Conservation (phyloP, 2,888 invertebrate species). For the Stenchaetothrips biformis region DNA sequence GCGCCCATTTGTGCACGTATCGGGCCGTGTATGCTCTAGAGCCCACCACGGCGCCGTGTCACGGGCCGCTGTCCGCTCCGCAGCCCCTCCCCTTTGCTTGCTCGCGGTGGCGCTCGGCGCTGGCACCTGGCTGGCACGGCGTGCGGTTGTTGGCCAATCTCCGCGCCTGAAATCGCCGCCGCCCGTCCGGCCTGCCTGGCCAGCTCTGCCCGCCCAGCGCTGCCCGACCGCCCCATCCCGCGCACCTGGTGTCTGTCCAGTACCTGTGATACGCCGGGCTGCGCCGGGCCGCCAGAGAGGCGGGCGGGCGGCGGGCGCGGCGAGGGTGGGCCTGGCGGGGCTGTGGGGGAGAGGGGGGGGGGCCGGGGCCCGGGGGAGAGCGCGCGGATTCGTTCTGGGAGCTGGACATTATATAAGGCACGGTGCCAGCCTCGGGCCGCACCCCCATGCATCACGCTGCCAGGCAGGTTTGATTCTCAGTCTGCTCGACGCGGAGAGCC, state of each 20-base stretch:
- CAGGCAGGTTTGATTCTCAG: constrained; percentile 13
- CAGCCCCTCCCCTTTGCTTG: neutral
- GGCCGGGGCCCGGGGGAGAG: too few species aligned
- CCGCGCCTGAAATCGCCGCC: neutral
- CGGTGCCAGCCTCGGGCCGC: neutral
- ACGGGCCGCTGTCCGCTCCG: neutral
- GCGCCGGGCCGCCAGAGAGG: neutral
- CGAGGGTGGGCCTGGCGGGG: too few species aligned
- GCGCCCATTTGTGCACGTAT: too few species aligned
- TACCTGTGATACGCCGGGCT: neutral
- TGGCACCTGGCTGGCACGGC: neutral
- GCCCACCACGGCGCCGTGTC: too few species aligned
- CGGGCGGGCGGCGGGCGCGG: too few species aligned
- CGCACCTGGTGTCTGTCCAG: constrained; percentile 16
- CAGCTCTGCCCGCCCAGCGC: too few species aligned
- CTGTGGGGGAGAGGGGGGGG: too few species aligned
- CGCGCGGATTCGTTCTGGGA: neutral
- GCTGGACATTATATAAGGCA: constrained; percentile 16
- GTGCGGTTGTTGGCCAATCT: neutral
- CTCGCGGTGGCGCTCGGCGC: neutral
- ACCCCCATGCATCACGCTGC: neutral
- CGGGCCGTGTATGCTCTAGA: too few species aligned
- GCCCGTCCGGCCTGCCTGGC: too few species aligned
- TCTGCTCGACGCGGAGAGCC: neutral
- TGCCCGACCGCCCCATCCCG: neutral